Evolutionary conservation across 1,140 invertebrate genomes (phyloP), one percentile per base, ranked within the genome.

Genomic region (Drosophila quadrilineata): DNA sequence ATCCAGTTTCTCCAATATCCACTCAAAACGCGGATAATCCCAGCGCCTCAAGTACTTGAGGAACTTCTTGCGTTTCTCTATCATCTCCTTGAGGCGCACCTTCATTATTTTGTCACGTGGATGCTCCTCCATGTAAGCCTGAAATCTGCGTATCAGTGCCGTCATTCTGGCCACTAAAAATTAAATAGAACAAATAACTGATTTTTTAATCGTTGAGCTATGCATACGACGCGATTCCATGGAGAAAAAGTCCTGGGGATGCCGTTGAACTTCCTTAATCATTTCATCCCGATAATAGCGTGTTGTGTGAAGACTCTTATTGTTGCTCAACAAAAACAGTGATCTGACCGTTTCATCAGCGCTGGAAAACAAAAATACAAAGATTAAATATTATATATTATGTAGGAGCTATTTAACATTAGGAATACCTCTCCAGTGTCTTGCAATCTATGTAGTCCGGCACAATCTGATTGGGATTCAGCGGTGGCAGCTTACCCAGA

Each of bases 21-120:
- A 97, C 89, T 97, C 95, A 88, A 95, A 98, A 38, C 94, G 92
- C 70, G 94, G 94, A 87, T 97, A 96, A 88, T 98, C 96, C 90
- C 92, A 92, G 28, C 90, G 90, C 22, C 95, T 90, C 14, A 97
- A 87, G 50, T 90, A 90, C 71, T 93, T 94, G 2, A 98, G 84
- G 22, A 91, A 90, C 79, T 94, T 95, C 72, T 94, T 95, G 40
- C 96, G 91, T 82, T 92, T 93, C 16, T 95, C 94, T 45, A 97
- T 96, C 2, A 93, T 76, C 88, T 95, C 93, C 79, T 95, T 93
- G 16, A 95, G 90, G 9, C 80, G 71, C 3, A 91, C 89, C 89
- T 93, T 94, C 2, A 89, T 70, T 52, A 65, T 73, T 57, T 77
- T 91, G 75, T 94, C 91, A 62, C 90, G 77, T 1, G 92, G 92